Evolutionary conservation across 2,113 vertebrate genomes (phyloP), one percentile per base, ranked within the genome.

Genomic region (Pelmatolapia mariae): DNA sequence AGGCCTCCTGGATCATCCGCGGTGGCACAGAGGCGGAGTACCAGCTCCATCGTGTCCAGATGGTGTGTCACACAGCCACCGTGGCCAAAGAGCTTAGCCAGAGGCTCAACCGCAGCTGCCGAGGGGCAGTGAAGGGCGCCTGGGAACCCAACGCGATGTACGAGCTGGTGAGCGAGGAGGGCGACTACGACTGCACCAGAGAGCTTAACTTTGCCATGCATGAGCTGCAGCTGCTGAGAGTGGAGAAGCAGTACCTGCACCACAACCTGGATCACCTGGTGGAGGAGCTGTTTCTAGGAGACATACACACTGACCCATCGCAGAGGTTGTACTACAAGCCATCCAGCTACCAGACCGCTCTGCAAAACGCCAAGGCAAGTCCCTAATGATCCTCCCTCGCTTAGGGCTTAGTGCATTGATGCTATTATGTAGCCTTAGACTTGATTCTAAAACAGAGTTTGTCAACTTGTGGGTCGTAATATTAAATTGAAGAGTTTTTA

Each of bases 1-100:
- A 99, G 92, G 97, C 98, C 5, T 99, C 99, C 87, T 99, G 98
- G 98, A 98, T 99, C 96, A 97, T 98, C 84, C 97, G 98, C 0
- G 99, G 99, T 1, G 98, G 98, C 86, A 99, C 99, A 0, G 98
- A 99, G 89, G 98, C 98, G 0, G 98, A 99, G 92, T 99, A 99
- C 68, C 97, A 98, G 86, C 96, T 99, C 36, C 97, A 98, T 85
- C 95, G 87, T 1, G 86, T 97, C 36, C 97, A 98, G 94, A 94
- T 98, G 84, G 96, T 98, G 84, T 97, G 96, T 88, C 99, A 99
- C 94, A 97, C 95, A 0, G 95, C 97, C 79, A 84, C 93, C 0
- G 88, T 96, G 12, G 97, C 97, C 29, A 96, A 96, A 90, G 97
- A 95, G 79, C 92, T 99, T 3, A 96, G 97, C 86, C 96, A 96